Conservation (phyloP, 2,888 invertebrate genomes). For the Apotomis capreana region DNA sequence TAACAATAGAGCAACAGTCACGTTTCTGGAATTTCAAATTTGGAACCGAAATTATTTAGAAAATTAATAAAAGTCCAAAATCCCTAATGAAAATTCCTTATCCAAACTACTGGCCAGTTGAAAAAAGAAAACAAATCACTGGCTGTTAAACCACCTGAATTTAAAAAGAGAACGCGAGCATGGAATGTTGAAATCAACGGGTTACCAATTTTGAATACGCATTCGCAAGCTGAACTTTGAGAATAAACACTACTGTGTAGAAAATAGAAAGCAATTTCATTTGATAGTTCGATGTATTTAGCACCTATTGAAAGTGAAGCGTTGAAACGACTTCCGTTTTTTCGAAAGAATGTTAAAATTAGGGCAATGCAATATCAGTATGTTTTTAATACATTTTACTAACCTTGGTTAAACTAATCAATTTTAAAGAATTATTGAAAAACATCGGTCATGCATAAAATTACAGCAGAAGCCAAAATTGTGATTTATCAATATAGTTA, state of each 20-base stretch:
- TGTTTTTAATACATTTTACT: conserved; percentile 12
- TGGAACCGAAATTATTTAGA: neutral
- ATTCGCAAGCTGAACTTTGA: conserved; percentile 51
- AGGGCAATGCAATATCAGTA: conserved; percentile 33
- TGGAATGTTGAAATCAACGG: conserved; percentile 76
- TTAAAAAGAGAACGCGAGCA: conserved; percentile 69
- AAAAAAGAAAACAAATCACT: conserved; percentile 68
- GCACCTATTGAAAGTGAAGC: conserved; percentile 44
- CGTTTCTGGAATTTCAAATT: conserved; percentile 9
- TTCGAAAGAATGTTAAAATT: conserved; percentile 44
- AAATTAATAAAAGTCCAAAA: conserved; percentile 32
- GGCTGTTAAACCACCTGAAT: conserved; percentile 74
- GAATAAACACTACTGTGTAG: conserved; percentile 56
- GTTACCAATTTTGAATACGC: conserved; percentile 78
- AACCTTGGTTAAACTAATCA: conserved; percentile 9
- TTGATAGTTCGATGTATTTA: conserved; percentile 43
- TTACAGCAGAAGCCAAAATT: neutral
- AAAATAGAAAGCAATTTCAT: conserved; percentile 56
- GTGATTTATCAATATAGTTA: no score
- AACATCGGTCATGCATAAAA: neutral
- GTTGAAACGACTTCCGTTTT: conserved; percentile 55
- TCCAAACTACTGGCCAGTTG: conserved; percentile 54
- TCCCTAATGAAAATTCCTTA: conserved; percentile 38
- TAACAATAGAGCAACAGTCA: conserved; percentile 12
- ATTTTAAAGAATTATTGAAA: conserved; percentile 17